Evolutionary conservation across 1,140 invertebrate genomes (phyloP).

Genomic region (Ridgeia piscesae): DNA sequence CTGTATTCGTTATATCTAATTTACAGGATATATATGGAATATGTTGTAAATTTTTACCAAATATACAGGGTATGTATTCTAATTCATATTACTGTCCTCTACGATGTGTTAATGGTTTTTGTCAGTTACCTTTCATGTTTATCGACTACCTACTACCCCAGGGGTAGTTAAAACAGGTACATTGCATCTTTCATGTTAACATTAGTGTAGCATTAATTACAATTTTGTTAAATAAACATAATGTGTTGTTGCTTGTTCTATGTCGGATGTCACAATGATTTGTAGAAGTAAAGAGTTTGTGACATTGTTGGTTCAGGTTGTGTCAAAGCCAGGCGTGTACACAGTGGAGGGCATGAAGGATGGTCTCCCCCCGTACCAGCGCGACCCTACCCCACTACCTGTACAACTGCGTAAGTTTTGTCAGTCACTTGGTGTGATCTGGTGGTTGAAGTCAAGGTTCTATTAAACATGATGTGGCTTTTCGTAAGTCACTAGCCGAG

Average conservation of each 20-base stretch:
- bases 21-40: no score
- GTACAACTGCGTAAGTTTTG: not conserved
- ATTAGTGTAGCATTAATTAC: not conserved
- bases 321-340: conserved; percentile 80
- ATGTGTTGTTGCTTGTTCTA: not conserved
- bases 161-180: no score
- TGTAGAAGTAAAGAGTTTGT: not conserved
- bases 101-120: not conserved
- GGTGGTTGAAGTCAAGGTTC: no score
- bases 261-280: not conserved
- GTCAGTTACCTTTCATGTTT: not conserved
- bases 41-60: no score
- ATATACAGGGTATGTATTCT: no score
- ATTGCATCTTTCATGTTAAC: not conserved
- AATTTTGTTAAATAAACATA: not conserved
- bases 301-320: conserved; percentile 64
- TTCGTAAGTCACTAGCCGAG: no score
- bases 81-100: no score
- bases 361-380: not conserved
- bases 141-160: not conserved
- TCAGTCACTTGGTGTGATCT: no score
- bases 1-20: no score
- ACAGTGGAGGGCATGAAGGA: conserved; percentile 55
- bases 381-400: not conserved
- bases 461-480: no score